Evolutionary conservation across 2,888 invertebrate species (phyloP), one percentile per base, ranked within the genome.

Genomic region (Copidosoma aretas): DNA sequence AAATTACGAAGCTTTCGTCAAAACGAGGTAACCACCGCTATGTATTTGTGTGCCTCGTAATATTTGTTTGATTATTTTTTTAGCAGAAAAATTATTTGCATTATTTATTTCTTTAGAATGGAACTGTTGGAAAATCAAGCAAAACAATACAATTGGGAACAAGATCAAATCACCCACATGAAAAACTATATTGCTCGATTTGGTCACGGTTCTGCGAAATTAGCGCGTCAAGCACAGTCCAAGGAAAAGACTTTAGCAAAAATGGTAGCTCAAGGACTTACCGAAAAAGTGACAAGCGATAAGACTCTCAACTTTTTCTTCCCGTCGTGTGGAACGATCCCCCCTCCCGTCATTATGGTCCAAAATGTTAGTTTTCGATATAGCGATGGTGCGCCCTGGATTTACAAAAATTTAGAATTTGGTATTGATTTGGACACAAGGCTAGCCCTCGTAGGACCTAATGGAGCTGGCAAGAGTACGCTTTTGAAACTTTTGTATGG

Each of bases 111-210:
- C 17, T 17, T 53, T 1, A 81, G 97, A 72, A 88, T 93, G 88
- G 99, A 99, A 82, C 86, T 98, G 77, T 86, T 97, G 73, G 99
- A 99, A 84, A 99, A 99, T 84, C 99, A 99, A 86, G 94, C 93
- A 90, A 99, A 99, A 84, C 95, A 96, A 81, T 99, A 98, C 85
- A 96, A 97, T 80, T 99, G 99, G 99, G 98, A 99, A 85, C 99
- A 99, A 84, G 97, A 97, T 85, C 98, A 99, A 86, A 98, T 99
- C 73, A 89, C 95, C 71, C 96, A 99, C 81, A 99, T 99, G 98
- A 99, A 99, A 91, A 97, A 98, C 84, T 99, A 99, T 84, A 98
- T 99, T 75, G 98, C 98, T 0, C 89, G 99, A 64, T 99, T 99
- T 85, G 99, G 99, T 88, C 99, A 99, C 87, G 99, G 99, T 79